These are phyloP conservation scores for Oenanthe oenanthe DNA, from an alignment of 2,113 vertebrate species.

Conservation along the genomic window DNA sequence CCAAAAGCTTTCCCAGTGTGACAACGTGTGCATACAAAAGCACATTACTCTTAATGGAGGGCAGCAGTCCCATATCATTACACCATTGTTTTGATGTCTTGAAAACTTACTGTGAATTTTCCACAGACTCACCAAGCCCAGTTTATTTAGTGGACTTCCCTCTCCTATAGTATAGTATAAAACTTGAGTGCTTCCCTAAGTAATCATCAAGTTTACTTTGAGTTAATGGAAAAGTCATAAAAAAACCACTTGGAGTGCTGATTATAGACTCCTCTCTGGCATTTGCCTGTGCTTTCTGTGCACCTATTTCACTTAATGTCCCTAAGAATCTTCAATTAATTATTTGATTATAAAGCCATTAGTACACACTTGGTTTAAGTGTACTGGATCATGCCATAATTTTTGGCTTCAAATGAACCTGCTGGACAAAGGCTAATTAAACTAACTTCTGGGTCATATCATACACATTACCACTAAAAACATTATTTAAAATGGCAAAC, in stretches of 20 bases:
- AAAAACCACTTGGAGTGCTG: not conserved
- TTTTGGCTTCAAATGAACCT: constrained; percentile 69
- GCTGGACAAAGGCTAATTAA: constrained; percentile 67
- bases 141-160: not conserved
- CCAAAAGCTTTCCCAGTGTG: not conserved
- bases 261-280: not conserved
- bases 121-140: not conserved
- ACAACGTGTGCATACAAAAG: not conserved
- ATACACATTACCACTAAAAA: constrained; percentile 12
- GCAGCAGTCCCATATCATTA: not conserved
- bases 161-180: not conserved
- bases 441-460: constrained; percentile 67
- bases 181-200: not conserved
- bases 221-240: constrained; percentile 22
- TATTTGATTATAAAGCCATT: constrained; percentile 74
- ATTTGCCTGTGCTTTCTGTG: not conserved
- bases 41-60: not conserved
- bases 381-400: constrained; percentile 59
- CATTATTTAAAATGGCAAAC: not conserved
- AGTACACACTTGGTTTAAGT: constrained; percentile 63
- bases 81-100: not conserved
- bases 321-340: constrained; percentile 64
- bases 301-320: constrained; percentile 32
- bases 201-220: not conserved
- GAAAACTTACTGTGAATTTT: not conserved